Percentiles rank a stretch among this genome's conserved stretches.
Conservation (phyloP, 1,140 invertebrate genomes). For the Drosophila nigrodunni region DNA sequence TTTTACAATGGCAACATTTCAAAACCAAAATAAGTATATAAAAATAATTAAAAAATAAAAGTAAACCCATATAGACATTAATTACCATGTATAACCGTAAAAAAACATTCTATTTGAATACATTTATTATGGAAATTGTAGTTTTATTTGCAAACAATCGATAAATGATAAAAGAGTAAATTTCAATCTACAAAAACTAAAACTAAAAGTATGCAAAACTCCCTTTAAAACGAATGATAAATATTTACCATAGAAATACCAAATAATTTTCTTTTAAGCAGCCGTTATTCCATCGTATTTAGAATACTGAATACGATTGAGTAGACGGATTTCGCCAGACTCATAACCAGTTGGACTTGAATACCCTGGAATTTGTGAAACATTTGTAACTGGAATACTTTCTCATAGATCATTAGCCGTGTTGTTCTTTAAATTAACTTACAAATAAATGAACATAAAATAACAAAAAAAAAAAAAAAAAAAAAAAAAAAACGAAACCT, state of each 20-base stretch:
- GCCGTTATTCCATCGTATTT: neutral
- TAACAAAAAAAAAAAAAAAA: constrained; percentile 37
- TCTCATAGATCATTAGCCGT: constrained; percentile 60
- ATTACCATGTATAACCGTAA: constrained; percentile 66
- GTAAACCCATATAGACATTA: constrained; percentile 40
- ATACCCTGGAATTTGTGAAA: constrained; percentile 40
- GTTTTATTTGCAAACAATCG: constrained; percentile 70
- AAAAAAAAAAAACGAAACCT: constrained; percentile 41
- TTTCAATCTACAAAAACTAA: constrained; percentile 49
- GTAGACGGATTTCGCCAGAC: neutral
- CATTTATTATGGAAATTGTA: constrained; percentile 70
- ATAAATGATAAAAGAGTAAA: constrained; percentile 51
- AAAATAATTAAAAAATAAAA: constrained; percentile 33
- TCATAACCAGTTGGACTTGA: constrained; percentile 27
- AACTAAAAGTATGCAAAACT: constrained; percentile 10
- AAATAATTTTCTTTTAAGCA: constrained; percentile 21
- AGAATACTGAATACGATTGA: neutral
- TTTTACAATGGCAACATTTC: constrained; percentile 52
- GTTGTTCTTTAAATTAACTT: constrained; percentile 71
- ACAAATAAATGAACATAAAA: constrained; percentile 36
- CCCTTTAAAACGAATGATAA: neutral
- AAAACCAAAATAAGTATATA: constrained; percentile 42
- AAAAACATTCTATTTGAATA: constrained; percentile 61
- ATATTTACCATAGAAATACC: constrained; percentile 22
- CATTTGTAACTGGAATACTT: constrained; percentile 43